Evolutionary conservation across 92 coral and sea anemone species (phyloP).

Genomic region (Zoanthus solanderi): DNA sequence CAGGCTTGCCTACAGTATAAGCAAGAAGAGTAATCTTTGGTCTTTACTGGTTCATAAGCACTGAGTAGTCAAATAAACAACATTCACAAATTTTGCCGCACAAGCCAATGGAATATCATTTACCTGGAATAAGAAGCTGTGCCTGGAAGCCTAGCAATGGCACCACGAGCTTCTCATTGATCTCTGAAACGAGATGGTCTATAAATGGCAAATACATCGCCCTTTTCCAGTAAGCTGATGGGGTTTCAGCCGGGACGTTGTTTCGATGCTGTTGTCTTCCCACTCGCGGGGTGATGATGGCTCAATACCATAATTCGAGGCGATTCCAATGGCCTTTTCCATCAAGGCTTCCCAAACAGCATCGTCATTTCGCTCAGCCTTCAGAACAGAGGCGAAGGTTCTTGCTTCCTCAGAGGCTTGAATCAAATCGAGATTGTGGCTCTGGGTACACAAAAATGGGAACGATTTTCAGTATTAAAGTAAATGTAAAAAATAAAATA

Average conservation of each 20-base stretch:
- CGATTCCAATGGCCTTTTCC: no score
- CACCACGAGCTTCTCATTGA: constrained; percentile 37
- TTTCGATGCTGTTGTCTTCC: neutral
- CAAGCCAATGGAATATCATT: constrained; percentile 49
- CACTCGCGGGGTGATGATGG: neutral
- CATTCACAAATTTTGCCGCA: constrained; percentile 26
- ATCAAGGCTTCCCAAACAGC: constrained; percentile 12
- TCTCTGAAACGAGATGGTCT: constrained; percentile 50
- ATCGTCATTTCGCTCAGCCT: constrained; percentile 22
- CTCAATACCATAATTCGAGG: no score
- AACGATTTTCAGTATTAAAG: constrained; percentile 3
- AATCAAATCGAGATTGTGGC: constrained; percentile 25
- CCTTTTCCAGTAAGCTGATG: no score
- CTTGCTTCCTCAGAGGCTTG: constrained; percentile 48
- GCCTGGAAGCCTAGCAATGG: constrained; percentile 51
- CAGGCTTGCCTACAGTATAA: constrained; percentile 49
- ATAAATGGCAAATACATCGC: constrained; percentile 27
- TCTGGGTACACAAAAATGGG: constrained; percentile 24
- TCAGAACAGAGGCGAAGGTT: constrained; percentile 35
- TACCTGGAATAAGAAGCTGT: constrained; percentile 44
- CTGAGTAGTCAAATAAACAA: constrained; percentile 51
- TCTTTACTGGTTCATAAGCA: constrained; percentile 35
- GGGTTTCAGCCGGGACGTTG: no score
- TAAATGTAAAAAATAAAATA: constrained; percentile 23
- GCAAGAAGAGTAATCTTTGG: constrained; percentile 48